Evolutionary conservation across 2,113 vertebrate species (phyloP).

Genomic region (Centropristis striata): DNA sequence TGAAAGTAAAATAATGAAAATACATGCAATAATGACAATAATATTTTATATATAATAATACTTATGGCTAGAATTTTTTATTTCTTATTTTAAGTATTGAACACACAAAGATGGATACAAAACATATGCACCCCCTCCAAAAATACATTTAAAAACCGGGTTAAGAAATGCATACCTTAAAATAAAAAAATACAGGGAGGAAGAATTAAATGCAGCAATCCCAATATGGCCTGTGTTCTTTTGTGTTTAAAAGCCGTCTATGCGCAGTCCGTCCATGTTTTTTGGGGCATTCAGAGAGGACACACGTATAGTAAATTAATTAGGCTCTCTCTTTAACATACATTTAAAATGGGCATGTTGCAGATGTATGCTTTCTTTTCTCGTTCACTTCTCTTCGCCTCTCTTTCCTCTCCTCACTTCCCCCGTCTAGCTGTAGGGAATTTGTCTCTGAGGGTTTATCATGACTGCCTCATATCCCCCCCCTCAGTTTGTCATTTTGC

Average conservation of each 20-base stretch:
- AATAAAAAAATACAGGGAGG: too few relatives aligned
- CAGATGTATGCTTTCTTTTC: slow-evolving; percentile 47
- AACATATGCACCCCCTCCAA: too few relatives aligned
- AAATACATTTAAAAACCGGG: too few relatives aligned
- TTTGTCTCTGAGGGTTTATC: slow-evolving; percentile 79
- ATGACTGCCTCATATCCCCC: slow-evolving; percentile 72
- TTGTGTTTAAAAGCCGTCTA: slow-evolving; percentile 19
- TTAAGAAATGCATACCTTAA: too few relatives aligned
- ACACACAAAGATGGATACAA: too few relatives aligned
- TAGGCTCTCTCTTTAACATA: slow-evolving; percentile 46
- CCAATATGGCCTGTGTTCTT: not conserved
- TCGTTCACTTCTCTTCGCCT: slow-evolving; percentile 26
- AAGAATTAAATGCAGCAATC: too few relatives aligned
- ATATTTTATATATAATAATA: too few relatives aligned
- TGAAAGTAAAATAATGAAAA: not conserved
- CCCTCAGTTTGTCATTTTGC: slow-evolving; percentile 79
- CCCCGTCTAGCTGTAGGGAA: slow-evolving; percentile 67
- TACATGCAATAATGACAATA: too few relatives aligned
- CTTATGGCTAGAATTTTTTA: too few relatives aligned
- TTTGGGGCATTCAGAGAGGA: slow-evolving; percentile 12
- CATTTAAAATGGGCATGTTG: slow-evolving; percentile 46
- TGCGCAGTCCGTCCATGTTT: slow-evolving; percentile 15
- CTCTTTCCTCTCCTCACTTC: slow-evolving; percentile 55
- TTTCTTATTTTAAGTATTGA: too few relatives aligned
- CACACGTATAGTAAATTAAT: slow-evolving; percentile 40